These are phyloP conservation scores for Morone saxatilis DNA, from an alignment of 2,113 vertebrate species.

Conservation along the genomic window DNA sequence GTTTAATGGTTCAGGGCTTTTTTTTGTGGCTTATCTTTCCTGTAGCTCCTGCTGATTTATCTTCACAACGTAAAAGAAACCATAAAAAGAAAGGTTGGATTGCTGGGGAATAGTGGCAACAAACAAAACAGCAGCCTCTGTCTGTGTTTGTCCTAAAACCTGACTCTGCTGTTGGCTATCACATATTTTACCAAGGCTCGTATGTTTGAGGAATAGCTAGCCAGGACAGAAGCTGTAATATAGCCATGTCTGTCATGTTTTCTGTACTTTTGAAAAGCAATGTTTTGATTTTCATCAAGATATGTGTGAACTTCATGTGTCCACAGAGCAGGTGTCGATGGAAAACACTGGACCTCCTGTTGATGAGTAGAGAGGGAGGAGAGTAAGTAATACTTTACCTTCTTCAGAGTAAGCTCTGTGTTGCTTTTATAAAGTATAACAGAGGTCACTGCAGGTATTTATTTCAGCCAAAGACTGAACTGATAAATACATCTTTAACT, in stretches of 20 bases:
- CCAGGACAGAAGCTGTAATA: background rate
- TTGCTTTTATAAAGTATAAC: background rate
- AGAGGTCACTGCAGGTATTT: background rate
- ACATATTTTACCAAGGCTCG: constrained; percentile 7
- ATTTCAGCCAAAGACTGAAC: background rate
- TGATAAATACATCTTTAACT: background rate
- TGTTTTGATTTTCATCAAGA: background rate
- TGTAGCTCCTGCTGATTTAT: constrained; percentile 47
- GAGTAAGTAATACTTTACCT: background rate
- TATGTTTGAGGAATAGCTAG: constrained; percentile 5
- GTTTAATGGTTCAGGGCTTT: constrained; percentile 43
- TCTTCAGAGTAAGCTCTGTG: background rate
- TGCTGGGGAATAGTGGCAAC: constrained; percentile 4
- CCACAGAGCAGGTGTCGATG: background rate
- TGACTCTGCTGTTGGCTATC: constrained; percentile 3
- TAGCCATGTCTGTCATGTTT: background rate
- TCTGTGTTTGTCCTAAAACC: constrained; percentile 35
- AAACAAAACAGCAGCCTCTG: constrained; percentile 20
- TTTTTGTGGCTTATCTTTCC: constrained; percentile 33
- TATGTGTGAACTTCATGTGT: background rate
- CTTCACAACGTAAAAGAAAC: constrained; percentile 16
- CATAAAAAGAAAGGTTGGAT: constrained; percentile 36
- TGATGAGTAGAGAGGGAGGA: background rate
- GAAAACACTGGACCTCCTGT: background rate
- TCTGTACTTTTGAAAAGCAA: background rate